Conservation (phyloP, 35 echinoderm and acorn worm species). For the Acanthaster planci region DNA sequence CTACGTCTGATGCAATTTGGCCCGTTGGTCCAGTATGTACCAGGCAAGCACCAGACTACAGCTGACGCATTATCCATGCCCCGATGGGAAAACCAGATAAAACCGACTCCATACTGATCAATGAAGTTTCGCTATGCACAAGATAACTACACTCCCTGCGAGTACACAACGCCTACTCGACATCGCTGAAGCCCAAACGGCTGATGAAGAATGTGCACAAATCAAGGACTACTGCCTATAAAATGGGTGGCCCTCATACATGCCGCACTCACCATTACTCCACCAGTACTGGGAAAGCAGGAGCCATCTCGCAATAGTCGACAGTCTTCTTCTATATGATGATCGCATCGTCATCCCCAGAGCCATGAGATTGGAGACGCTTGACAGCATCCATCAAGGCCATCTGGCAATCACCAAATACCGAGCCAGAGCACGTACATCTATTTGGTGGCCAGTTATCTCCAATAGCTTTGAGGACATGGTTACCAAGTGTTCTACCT, state of each 20-base stretch:
- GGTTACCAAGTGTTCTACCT: conserved; percentile 45
- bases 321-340: conserved; percentile 56
- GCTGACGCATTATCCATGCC: too few relatives aligned
- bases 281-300: conserved; percentile 39
- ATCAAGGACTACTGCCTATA: conserved; percentile 49
- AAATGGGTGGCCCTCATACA: conserved; percentile 67
- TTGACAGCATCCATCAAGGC: conserved; percentile 51
- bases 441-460: conserved; percentile 55
- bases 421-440: conserved; percentile 34
- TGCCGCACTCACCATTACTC: conserved; percentile 29
- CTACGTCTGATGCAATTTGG: conserved; percentile 52
- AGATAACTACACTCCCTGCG: conserved; percentile 3
- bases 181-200: conserved; percentile 40
- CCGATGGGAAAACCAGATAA: too few relatives aligned
- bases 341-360: conserved; percentile 63
- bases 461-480: conserved; percentile 25
- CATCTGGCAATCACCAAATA: too few relatives aligned
- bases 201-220: conserved; percentile 46
- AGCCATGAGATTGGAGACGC: conserved; percentile 47
- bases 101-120: too few relatives aligned
- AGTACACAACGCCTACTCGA: conserved; percentile 36
- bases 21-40: conserved; percentile 39
- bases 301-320: conserved; percentile 43
- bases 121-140: background rate
- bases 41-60: conserved; percentile 60